Conservation (phyloP, 2,113 vertebrate species). For the Ptyas mucosa region DNA sequence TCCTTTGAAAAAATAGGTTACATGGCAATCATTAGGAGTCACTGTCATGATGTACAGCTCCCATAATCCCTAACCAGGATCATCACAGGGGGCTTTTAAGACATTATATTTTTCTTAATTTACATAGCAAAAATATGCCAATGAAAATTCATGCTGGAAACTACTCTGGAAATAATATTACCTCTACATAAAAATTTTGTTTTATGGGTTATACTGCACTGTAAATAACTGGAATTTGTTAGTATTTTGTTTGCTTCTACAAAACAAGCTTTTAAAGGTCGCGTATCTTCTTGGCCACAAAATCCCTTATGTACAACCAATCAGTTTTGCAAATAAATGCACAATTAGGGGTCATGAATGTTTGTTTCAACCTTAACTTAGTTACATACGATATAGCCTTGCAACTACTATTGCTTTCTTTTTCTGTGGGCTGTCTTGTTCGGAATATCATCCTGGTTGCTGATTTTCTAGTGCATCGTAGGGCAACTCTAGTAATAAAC, state of each 20-base stretch:
- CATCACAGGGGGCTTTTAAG: background rate
- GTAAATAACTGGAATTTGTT: background rate
- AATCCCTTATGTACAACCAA: fast-evolving
- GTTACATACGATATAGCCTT: background rate
- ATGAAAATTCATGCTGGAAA: background rate
- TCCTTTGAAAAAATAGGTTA: background rate
- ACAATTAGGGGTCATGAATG: background rate
- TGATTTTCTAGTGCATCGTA: background rate
- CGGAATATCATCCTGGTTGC: background rate
- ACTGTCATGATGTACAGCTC: background rate
- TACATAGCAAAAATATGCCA: background rate
- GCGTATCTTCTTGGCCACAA: background rate
- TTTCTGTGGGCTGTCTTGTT: fast-evolving
- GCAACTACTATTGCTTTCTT: background rate
- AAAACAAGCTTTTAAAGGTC: background rate
- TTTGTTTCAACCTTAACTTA: conserved; percentile 18
- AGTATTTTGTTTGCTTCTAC: background rate
- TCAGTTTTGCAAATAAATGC: background rate
- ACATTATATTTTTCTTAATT: background rate
- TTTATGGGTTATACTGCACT: background rate
- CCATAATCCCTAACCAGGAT: background rate
- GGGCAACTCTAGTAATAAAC: background rate
- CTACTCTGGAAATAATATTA: background rate
- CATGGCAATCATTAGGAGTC: background rate
- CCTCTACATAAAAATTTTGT: background rate